Base-by-base conservation (phyloP, 2,888 invertebrate genomes). In the Lordiphosa fenestrarum region DNA sequence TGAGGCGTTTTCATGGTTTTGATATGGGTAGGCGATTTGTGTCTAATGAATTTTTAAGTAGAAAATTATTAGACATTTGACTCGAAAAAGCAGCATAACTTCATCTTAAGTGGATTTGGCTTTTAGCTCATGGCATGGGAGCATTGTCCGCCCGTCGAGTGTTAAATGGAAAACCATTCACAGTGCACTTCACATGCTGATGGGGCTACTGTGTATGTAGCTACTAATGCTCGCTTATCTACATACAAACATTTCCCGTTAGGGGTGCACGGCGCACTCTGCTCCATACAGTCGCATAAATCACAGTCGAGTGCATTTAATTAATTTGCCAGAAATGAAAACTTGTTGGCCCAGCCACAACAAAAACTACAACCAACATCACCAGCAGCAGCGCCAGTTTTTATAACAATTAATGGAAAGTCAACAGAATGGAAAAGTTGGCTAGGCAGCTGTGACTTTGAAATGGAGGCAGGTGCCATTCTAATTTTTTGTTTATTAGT, bases 101-200 rank as follows among this genome's bases (percentile, higher is more conserved):
- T 69, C 78, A 78, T 84, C 83, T 75, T 72, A 82, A 78, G 85
- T 84, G 85, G 73, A 83, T 84, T 84, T 69, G 60, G 66, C 62
- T 66, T 59, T 80, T 73, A 71, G 53, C 23, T 25, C 7, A 6
- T 25, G 25, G 2, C 6, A 6, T 2, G 23, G 23, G 23, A 6
- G 23, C 30, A 30, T 23, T 23, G 23, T 6, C 23, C 15, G n/a
- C 19, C 44, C 33, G 30, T 39, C 9, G 40, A 35, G 60, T 36
- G 66, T 37, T 46, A 48, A 41, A 41, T 41, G 36, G 60, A 23
- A 6, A 7, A n/a, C 4, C 46, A 58, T 59, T 66, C 63, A 41
- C 60, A 71, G 57, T 68, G 60, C 53, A 71, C 36, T 64, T 71
- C 54, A 71, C 60, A 59, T 56, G 57, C 58, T 38, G 39, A 51